Base-by-base conservation (phyloP, 2,888 invertebrate genomes). In the Cephus runcator region DNA sequence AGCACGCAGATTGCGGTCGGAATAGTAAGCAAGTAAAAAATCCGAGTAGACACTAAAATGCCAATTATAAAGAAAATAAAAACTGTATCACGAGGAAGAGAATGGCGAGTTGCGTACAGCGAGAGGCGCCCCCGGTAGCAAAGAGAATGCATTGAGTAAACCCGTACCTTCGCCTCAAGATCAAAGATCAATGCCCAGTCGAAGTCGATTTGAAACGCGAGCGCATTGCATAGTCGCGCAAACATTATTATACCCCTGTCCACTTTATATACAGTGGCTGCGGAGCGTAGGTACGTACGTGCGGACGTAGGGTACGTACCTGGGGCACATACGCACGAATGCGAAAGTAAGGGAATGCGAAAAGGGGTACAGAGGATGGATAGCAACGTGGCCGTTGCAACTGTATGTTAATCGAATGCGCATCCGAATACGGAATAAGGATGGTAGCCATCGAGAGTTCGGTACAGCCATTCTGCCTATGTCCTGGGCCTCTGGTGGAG, bases 361-460 rank as follows among this genome's bases (percentile, higher is more conserved):
- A 84, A 86, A 86, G 84, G 77, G 83, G 84, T 75, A 76, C 81
- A 81, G 87, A 81, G 87, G 83, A 88, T 87, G 87, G 85, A 86
- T 88, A 88, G 83, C 82, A 84, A 83, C 81, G 82, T 81, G 82
- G 86, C 84, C 82, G 84, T 56, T 84, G 87, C 86, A 87, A 90
- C 89, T 89, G 88, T 89, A 90, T 89, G 88, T 89, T 90, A 90
- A 90, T 90, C 87, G 87, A 88, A 89, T 87, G 87, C 87, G 84
- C 87, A 85, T 86, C 88, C 88, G 89, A 88, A 89, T 89, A 88
- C 88, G 89, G 87, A 90, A 89, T 89, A 88, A 89, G 87, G 85
- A 88, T 85, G 85, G 83, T 83, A 85, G 83, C 83, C 82, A 83
- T 86, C 84, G 84, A 83, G 82, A 83, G 82, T 83, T 85, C 84